A percentile compares a stretch with the other conserved stretches of the same genome.
Evolutionary conservation across 2,113 vertebrate species (phyloP).

Genomic region (Merops nubicus): DNA sequence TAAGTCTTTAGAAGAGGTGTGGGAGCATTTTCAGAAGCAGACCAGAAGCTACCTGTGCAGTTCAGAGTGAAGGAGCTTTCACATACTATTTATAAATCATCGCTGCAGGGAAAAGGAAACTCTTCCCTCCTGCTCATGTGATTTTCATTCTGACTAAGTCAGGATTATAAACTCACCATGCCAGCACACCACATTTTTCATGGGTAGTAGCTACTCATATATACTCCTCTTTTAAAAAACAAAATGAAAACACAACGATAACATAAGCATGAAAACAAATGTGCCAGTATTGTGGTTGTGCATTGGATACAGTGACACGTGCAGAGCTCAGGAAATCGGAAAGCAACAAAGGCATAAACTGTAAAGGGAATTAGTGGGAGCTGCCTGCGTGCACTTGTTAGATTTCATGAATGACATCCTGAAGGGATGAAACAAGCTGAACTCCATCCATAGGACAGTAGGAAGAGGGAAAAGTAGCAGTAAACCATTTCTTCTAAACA

Average conservation of each 20-base stretch:
- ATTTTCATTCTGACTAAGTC: neutral
- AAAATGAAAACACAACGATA: neutral
- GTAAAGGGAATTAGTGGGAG: neutral
- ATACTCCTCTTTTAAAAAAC: neutral
- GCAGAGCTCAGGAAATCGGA: neutral
- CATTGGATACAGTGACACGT: neutral
- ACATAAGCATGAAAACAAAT: neutral
- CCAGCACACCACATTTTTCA: neutral
- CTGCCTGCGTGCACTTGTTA: neutral
- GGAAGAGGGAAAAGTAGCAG: neutral
- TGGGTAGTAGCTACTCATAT: neutral
- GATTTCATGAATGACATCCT: neutral
- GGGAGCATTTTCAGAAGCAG: neutral
- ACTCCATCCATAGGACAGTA: neutral
- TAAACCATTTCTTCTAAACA: conserved; percentile 5
- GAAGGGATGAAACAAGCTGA: neutral
- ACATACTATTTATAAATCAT: neutral
- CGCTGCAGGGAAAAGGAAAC: neutral
- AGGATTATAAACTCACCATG: neutral
- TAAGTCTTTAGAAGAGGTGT: neutral
- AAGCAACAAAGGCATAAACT: neutral
- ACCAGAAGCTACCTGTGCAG: neutral
- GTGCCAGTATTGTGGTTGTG: neutral
- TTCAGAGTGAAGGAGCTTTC: neutral
- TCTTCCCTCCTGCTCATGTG: neutral